Conservation (phyloP, 2,113 vertebrate genomes). For the Gobiocypris rarus region DNA sequence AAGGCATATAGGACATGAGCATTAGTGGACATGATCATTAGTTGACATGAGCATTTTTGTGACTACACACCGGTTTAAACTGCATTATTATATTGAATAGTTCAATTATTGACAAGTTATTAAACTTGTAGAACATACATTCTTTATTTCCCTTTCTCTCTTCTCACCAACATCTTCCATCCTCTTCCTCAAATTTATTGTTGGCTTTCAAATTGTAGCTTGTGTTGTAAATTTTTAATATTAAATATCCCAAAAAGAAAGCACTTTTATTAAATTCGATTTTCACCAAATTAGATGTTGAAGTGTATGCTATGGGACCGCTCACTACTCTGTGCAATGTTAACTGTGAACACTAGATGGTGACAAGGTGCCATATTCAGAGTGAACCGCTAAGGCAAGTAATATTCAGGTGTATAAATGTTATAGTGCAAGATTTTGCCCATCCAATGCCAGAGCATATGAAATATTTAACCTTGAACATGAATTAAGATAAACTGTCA, state of each 20-base stretch:
- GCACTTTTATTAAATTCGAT: background rate
- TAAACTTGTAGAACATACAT: too few species aligned
- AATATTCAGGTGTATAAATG: too few species aligned
- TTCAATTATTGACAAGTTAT: background rate
- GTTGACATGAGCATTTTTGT: too few species aligned
- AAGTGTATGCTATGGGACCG: background rate
- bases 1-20: too few species aligned
- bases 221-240: background rate
- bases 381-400: background rate
- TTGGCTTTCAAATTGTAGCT: background rate
- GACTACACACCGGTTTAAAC: background rate
- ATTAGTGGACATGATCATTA: too few species aligned
- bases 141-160: background rate
- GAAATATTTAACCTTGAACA: too few species aligned
- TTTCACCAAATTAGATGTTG: background rate
- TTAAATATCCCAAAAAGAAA: background rate
- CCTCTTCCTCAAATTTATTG: background rate
- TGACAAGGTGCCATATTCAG: background rate
- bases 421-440: too few species aligned
- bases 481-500: too few species aligned
- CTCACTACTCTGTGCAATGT: background rate
- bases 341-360: slow-evolving; percentile 44
- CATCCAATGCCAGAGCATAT: too few species aligned
- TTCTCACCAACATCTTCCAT: background rate
- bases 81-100: background rate